Conservation (phyloP, 2,113 vertebrate species). For the Nibea albiflora region DNA sequence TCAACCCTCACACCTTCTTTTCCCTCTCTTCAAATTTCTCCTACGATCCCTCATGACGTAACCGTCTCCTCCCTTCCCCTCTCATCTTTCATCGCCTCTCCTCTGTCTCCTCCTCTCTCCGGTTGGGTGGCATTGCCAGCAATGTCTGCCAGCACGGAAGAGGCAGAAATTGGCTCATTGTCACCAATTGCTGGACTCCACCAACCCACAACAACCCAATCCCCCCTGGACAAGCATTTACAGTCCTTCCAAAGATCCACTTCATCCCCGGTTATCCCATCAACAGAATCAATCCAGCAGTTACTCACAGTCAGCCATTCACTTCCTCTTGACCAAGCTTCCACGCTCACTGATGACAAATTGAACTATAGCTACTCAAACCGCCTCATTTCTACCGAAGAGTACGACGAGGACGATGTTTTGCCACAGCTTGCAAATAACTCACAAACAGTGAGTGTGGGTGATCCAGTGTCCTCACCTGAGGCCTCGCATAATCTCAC, state of each 20-base stretch:
- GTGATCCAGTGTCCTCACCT: neutral
- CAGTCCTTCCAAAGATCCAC: conserved; percentile 13
- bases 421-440: neutral
- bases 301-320: conserved; percentile 12
- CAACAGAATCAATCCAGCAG: conserved; percentile 8
- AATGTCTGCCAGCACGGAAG: conserved; percentile 6
- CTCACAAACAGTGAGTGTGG: neutral
- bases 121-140: neutral
- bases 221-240: conserved; percentile 16
- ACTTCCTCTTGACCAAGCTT: neutral
- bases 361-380: neutral
- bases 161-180: conserved; percentile 24
- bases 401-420: neutral
- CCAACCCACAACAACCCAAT: conserved; percentile 18
- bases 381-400: neutral
- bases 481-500: conserved; percentile 8
- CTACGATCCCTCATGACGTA: too few species aligned
- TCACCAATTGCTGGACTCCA: conserved; percentile 47
- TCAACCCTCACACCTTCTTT: neutral
- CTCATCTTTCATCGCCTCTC: neutral
- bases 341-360: neutral
- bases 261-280: neutral
- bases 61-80: neutral
- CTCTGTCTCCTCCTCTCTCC: conserved; percentile 10
- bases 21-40: conserved; percentile 20